Evolutionary conservation across 1,140 invertebrate species (phyloP), one percentile per base, ranked within the genome.

Genomic region (Aphelenchoides fujianensis): DNA sequence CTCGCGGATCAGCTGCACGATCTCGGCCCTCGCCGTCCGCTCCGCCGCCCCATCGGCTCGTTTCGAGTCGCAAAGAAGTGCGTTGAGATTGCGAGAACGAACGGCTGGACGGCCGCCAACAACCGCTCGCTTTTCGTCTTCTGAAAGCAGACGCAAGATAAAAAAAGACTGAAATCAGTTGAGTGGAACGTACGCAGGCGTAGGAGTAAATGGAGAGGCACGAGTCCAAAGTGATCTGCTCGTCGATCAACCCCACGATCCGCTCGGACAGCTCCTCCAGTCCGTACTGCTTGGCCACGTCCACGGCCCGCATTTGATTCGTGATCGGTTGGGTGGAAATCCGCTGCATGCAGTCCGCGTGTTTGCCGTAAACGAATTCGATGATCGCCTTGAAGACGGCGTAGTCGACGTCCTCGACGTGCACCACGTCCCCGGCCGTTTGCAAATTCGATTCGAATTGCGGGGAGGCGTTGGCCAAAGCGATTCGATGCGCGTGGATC

Each of bases 301-400:
- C 35, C 19, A 70, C 67, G 27, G 54, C 23, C 19, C 54, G 27
- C 19, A 70, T 27, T 68, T 70, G 69, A 31, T 69, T 34, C 12
- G 19, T 19, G 32, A 70, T 19, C 23, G 63, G 27, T 23, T 36
- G 19, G 5, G n/a, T 31, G 12, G 61, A 36, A 12, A 70, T 68
- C 34, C 52, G 30, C 31, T 70, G 32, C 19, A 34, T 28, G 7
- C 57, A 70, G 27, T 35, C 54, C 23, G 66, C n/a, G 2, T 48
- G 69, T 3, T 70, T 70, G 19, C 69, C 69, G 61, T 70, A 70
- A 30, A 70, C 53, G 55, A 69, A 67, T 12, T 70, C 54, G 37
- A 70, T 70, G 23, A 70, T 70, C 23, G 32, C 69, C 34, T 70
- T 70, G 23, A 70, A 70, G 35, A 67, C 61, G 27, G 31, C 69